Evolutionary conservation across 2,888 invertebrate species (phyloP), one percentile per base, ranked within the genome.

Genomic region (Atethmia centrago): DNA sequence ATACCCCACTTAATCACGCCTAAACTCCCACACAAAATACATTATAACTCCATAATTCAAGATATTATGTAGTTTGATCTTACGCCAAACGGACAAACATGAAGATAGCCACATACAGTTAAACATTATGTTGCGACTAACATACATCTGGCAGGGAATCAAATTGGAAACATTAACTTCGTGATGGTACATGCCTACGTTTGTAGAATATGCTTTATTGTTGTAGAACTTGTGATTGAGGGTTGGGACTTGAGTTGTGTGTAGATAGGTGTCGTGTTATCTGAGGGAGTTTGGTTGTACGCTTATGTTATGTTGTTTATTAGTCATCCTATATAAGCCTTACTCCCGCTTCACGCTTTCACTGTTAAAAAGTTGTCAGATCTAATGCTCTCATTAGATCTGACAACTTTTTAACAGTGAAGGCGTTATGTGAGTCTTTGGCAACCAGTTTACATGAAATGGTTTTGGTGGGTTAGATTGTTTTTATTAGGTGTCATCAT

Each of bases 141-240:
- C 86, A 87, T 74, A 80, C 77, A 68, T 86, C 79, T 88, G 85
- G 88, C 86, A 84, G 68, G 66, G 80, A 76, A 86, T 86, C 88
- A 86, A 86, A 86, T 87, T 84, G 80, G 80, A 86, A 80, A 84
- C 86, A 82, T 85, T 87, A 83, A 78, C 77, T 83, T 83, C 45
- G 55, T 76, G 31, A 61, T 69, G 58, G 55, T 71, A 82, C 87
- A 67, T 65, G 72, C 47, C 40, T 67, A 76, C 47, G 74, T 75
- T 79, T 59, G 73, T 75, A 61, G 21, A 64, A 75, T 55, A 79
- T 82, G 65, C 64, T 85, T 77, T 82, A 79, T 82, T 68, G 70
- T 72, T 56, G 61, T 77, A 67, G 45, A 69, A 82, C 82, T 85
- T 67, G 56, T 59, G 77, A 77, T 77, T 81, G 56, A 67, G 71